Evolutionary conservation across 2,113 vertebrate genomes (phyloP).

Genomic region (Poeciliopsis retropinna): DNA sequence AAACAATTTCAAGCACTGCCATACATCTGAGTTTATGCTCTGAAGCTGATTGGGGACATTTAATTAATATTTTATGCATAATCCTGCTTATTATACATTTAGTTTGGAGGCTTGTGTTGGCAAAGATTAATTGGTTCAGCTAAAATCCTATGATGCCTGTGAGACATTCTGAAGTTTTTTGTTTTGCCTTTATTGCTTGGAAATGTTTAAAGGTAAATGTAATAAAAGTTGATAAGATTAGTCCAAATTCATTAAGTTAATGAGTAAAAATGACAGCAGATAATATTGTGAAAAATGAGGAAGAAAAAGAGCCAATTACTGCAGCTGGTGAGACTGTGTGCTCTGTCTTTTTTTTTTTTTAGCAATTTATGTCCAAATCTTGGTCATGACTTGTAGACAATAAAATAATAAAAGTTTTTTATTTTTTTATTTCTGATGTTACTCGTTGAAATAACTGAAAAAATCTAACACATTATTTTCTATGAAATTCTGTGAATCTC

Average conservation of each 20-base stretch:
- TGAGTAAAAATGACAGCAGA: constrained; percentile 11
- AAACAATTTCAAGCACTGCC: background rate
- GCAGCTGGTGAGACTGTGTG: background rate
- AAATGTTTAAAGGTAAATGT: background rate
- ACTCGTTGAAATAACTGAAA: background rate
- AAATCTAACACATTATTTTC: background rate
- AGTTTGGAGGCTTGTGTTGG: background rate
- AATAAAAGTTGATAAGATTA: background rate
- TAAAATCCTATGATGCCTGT: background rate
- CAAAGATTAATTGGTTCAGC: background rate
- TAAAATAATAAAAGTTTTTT: no score
- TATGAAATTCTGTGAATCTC: background rate
- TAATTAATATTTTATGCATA: background rate
- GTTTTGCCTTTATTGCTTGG: background rate
- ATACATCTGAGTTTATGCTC: background rate
- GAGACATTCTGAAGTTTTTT: background rate
- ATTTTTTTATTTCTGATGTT: background rate
- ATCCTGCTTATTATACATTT: constrained; percentile 5
- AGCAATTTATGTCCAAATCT: background rate
- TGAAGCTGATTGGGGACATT: background rate
- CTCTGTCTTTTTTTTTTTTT: background rate
- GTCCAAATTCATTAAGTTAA: background rate
- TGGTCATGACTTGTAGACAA: no score
- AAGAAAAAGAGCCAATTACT: background rate
- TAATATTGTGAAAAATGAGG: constrained; percentile 1